These are phyloP conservation scores for Xiphydria camelus DNA, from an alignment of 2,888 invertebrate species.

Conservation along the genomic window DNA sequence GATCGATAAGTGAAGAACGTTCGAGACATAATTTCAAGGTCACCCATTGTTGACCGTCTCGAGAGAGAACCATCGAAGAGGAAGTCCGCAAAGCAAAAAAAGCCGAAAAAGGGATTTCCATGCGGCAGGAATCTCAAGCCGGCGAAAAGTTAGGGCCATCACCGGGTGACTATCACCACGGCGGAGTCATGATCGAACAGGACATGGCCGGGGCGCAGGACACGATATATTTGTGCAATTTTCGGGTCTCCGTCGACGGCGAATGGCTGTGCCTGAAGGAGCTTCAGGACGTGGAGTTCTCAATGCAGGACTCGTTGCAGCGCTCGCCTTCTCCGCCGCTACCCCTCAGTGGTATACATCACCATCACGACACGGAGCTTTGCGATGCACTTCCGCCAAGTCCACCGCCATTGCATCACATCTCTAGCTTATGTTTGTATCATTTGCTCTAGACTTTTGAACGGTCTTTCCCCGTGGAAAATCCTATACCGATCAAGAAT, in stretches of 20 bases:
- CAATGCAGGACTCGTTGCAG: constrained; percentile 72
- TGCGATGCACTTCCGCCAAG: constrained; percentile 51
- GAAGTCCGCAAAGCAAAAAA: too few relatives aligned
- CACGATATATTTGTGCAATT: constrained; percentile 95
- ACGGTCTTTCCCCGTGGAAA: too few relatives aligned
- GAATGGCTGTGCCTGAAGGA: constrained; percentile 96
- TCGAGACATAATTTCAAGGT: neutral
- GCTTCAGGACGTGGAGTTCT: constrained; percentile 84
- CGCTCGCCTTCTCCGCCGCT: constrained; percentile 67
- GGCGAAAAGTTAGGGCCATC: constrained; percentile 47
- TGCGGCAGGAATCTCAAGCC: constrained; percentile 51
- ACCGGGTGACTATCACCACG: constrained; percentile 48
- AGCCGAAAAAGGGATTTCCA: constrained; percentile 33
- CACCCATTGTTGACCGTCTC: too few relatives aligned
- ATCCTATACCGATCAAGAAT: too few relatives aligned
- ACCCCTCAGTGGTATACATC: constrained; percentile 60
- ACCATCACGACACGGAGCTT: constrained; percentile 47
- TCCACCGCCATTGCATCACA: constrained; percentile 54
- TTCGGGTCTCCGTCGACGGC: constrained; percentile 95
- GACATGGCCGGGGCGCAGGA: constrained; percentile 90
- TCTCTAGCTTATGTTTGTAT: constrained; percentile 56
- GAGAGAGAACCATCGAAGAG: constrained; percentile 3
- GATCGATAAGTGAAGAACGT: constrained; percentile 11
- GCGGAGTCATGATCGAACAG: constrained; percentile 59
- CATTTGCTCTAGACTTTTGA: constrained; percentile 8